These are phyloP conservation scores for Pogonophryne albipinna DNA, from an alignment of 2,797 vertebrate species.

Conservation along the genomic window DNA sequence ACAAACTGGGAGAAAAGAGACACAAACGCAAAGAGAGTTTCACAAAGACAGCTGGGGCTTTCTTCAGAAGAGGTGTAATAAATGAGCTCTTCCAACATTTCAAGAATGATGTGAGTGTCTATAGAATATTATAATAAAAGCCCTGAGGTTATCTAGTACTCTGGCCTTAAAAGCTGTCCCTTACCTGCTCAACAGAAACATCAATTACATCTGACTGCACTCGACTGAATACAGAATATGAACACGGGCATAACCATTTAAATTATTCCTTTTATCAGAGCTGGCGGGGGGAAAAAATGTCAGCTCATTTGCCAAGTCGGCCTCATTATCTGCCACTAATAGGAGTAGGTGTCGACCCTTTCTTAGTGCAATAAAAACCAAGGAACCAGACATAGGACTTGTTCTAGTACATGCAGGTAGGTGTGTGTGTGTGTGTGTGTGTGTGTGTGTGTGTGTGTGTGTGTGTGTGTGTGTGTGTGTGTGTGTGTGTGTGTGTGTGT, in stretches of 20 bases:
- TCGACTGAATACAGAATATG: not conserved
- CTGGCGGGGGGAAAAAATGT: not conserved
- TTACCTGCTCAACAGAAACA: not conserved
- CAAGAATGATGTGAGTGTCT: not conserved
- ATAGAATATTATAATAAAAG: conserved; percentile 13
- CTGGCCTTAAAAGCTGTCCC: not conserved
- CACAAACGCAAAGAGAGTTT: conserved; percentile 3
- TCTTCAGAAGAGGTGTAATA: not conserved
- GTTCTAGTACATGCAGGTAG: not conserved
- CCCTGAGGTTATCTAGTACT: not conserved
- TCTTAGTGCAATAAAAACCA: not conserved
- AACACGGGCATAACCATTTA: not conserved
- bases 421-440: not conserved
- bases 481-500: not conserved
- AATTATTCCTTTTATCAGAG: not conserved
- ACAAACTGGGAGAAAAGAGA: conserved; percentile 83
- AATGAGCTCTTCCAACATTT: conserved; percentile 1
- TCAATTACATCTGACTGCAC: not conserved
- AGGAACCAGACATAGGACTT: not conserved
- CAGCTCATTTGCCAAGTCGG: not conserved
- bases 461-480: not conserved
- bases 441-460: not conserved
- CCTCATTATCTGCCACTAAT: not conserved
- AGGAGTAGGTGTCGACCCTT: not conserved
- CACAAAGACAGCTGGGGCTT: not conserved